These are phyloP conservation scores for Apostichopus japonicus DNA, from an alignment of 35 echinoderm and acorn worm genomes.

Conservation along the genomic window DNA sequence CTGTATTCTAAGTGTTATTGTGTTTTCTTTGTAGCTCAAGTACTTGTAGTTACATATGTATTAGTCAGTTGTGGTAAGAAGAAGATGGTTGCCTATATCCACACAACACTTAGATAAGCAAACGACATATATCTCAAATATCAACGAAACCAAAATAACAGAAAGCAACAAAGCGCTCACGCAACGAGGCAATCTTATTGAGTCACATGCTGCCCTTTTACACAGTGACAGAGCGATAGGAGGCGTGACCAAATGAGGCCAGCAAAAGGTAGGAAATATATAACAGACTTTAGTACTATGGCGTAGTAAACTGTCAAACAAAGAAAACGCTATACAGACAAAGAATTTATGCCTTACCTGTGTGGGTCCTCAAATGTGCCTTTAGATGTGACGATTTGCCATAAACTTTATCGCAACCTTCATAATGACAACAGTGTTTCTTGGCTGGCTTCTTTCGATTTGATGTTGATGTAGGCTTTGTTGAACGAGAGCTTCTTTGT, in stretches of 20 bases:
- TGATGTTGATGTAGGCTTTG: constrained; percentile 41
- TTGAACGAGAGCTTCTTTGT: constrained; percentile 41
- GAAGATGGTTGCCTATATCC: no score
- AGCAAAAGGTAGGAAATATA: constrained; percentile 15
- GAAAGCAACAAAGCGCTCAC: background rate
- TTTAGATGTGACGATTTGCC: constrained; percentile 98
- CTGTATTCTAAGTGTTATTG: no score
- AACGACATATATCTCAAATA: background rate
- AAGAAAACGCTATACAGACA: constrained; percentile 29
- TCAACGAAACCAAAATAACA: background rate
- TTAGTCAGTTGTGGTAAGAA: no score
- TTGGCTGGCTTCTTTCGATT: constrained; percentile 67
- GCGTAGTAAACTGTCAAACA: constrained; percentile 9
- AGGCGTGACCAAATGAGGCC: constrained; percentile 49
- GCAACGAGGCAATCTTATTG: background rate
- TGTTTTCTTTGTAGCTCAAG: no score
- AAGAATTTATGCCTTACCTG: constrained; percentile 77
- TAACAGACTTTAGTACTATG: background rate
- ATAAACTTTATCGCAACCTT: constrained; percentile 92
- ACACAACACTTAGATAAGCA: no score
- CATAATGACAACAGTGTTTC: constrained; percentile 93
- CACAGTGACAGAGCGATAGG: background rate
- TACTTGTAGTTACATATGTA: no score
- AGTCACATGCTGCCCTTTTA: background rate
- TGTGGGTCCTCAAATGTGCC: constrained; percentile 95